Percentiles rank a stretch among this genome's conserved stretches.
These are phyloP conservation scores for Grus americana DNA, from an alignment of 2,113 vertebrate species.

Conservation along the genomic window DNA sequence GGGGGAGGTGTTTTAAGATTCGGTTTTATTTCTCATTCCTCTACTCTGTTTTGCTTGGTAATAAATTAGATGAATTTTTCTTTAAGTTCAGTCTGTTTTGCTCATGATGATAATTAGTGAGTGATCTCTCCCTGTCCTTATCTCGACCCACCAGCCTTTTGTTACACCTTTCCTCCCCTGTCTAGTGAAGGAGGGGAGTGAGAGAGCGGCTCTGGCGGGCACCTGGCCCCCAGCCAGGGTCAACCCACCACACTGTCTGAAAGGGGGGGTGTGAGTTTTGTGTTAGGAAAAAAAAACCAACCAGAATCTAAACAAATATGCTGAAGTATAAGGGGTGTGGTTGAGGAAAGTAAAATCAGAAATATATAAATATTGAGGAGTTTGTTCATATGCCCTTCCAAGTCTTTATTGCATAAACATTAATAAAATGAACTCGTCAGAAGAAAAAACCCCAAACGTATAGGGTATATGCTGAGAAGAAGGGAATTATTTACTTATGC, in stretches of 20 bases:
- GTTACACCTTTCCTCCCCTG: too few species aligned
- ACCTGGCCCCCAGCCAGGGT: too few species aligned
- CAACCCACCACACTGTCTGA: background rate
- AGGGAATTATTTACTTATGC: background rate
- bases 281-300: background rate
- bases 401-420: background rate
- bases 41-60: too few species aligned
- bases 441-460: accelerated
- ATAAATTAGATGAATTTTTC: too few species aligned
- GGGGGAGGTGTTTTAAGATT: too few species aligned
- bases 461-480: background rate
- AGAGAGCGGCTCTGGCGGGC: too few species aligned
- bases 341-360: background rate
- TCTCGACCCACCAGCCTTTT: too few species aligned
- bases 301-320: background rate
- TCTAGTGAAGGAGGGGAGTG: too few species aligned
- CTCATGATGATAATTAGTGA: too few species aligned
- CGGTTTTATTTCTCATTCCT: too few species aligned
- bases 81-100: too few species aligned
- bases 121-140: too few species aligned
- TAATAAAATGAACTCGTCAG: background rate
- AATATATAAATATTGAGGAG: background rate
- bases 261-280: background rate
- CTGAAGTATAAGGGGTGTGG: background rate
- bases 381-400: background rate